Evolutionary conservation across 1,140 invertebrate genomes (phyloP).

Genomic region (Platorchestia sp.): DNA sequence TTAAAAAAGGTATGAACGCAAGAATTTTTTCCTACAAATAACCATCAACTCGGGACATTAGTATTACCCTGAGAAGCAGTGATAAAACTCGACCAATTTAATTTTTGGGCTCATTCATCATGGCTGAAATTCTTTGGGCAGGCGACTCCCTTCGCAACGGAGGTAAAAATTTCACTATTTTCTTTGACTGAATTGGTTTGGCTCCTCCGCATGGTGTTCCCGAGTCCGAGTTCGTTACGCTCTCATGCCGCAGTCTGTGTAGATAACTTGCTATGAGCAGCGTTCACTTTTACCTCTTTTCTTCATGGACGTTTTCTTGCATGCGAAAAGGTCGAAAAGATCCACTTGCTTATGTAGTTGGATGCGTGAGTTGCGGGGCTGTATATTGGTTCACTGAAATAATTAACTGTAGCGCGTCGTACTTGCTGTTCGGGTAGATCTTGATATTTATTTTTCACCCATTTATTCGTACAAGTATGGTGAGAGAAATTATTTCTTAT

Average conservation of each 20-base stretch:
- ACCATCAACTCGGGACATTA: neutral
- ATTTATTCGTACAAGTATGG: neutral
- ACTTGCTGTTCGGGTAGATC: neutral
- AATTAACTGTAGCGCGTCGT: neutral
- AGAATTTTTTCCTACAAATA: too few relatives aligned
- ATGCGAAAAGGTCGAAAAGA: neutral
- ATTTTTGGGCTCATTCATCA: neutral
- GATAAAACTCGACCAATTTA: neutral
- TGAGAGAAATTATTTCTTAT: neutral
- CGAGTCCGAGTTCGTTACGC: neutral
- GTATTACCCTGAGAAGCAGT: neutral
- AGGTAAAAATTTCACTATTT: neutral
- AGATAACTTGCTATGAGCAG: neutral
- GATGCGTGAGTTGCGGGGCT: neutral
- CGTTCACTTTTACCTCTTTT: neutral
- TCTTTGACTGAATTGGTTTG: neutral
- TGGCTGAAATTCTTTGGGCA: constrained; percentile 9
- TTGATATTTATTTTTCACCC: neutral
- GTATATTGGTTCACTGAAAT: neutral
- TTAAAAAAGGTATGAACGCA: neutral
- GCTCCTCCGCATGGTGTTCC: neutral
- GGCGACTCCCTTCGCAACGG: constrained; percentile 8
- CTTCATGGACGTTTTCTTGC: neutral
- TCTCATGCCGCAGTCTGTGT: neutral
- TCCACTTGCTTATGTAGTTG: neutral